Base-by-base conservation (phyloP, 2,113 vertebrate genomes). In the Triplophysa tibetana region DNA sequence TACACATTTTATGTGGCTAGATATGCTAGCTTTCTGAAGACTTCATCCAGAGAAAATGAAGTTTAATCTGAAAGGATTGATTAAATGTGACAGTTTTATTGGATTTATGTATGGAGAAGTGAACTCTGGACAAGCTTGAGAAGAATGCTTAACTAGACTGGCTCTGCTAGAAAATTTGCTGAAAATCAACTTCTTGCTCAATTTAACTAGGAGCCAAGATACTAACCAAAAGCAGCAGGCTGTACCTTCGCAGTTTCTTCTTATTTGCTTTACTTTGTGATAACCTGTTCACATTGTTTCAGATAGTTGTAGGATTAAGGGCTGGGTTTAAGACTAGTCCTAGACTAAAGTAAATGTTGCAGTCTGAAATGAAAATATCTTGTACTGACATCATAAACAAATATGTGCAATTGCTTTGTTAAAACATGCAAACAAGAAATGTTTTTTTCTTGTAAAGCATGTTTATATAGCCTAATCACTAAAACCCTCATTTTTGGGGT, bases 161-260 rank as follows among this genome's bases (percentile, higher is more conserved):
- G 43, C 58, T 62, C 9, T 72, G 41, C 50, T 21, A 58, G 61
- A 24, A 67, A 52, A 62, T 29, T 48, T 52, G 45, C 41, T 67
- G 64, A 84, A 62, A 62, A 69, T 45, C 17, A 52, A n/a, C 70
- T 65, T 73, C 73, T 48, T 67, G 65, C 77, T 77, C 67, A 52
- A 77, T 80, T 80, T 70, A 67, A 19, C 68, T 52, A 56, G 41
- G n/a, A 77, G 52, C n/a, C 11, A 9, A 65, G 65, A 52, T 79
- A 48, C 73, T 41, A 24, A 54, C 52, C 26, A 50, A 77, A 43
- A 70, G 24, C 60, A 14, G 52, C 21, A 12, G 54, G 50, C 41
- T 4, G 52, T 77, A 68, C 0, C 61, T 50, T 58, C 48, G 21
- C 33, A 66, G n/a, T 66, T 29, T 65, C 16, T 58, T 65, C 43